Conservation (phyloP, 2,888 invertebrate species). For the Platycheirus albimanus region DNA sequence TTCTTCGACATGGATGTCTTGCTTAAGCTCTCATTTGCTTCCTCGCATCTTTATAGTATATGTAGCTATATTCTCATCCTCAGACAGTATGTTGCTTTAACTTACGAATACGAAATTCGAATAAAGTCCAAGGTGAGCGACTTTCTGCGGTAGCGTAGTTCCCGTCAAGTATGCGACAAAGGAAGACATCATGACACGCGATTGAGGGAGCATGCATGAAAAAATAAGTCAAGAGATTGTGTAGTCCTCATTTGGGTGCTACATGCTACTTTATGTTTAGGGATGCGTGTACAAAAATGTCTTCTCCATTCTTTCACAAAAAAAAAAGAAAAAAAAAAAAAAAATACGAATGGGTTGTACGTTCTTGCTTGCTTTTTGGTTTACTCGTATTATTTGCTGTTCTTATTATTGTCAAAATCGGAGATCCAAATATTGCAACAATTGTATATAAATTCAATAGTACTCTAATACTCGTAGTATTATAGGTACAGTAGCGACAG, state of each 20-base stretch:
- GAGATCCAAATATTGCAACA: no score
- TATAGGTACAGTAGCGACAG: no score
- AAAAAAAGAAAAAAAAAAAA: neutral
- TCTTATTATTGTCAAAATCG: no score
- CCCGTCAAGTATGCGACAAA: constrained; percentile 50
- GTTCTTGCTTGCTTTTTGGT: no score
- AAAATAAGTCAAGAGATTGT: constrained; percentile 4
- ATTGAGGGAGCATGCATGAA: neutral
- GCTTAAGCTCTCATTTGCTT: neutral
- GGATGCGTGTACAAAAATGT: constrained; percentile 20
- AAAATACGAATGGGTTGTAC: no score
- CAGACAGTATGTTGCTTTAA: constrained; percentile 1
- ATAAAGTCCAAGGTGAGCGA: constrained; percentile 70
- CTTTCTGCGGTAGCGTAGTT: constrained; percentile 47
- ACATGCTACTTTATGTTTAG: constrained; percentile 14
- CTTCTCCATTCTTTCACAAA: neutral
- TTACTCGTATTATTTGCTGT: no score
- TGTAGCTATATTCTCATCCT: no score
- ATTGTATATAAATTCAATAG: no score
- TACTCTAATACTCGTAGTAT: no score
- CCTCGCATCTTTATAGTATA: neutral
- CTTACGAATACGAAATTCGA: constrained; percentile 10
- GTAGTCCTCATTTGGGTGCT: constrained; percentile 16
- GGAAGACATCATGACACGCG: constrained; percentile 43
- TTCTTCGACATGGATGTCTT: neutral